A percentile compares a stretch with the other conserved stretches of the same genome.
These are phyloP conservation scores for Penaeus chinensis DNA, from an alignment of 1,140 invertebrate genomes.

Conservation along the genomic window DNA sequence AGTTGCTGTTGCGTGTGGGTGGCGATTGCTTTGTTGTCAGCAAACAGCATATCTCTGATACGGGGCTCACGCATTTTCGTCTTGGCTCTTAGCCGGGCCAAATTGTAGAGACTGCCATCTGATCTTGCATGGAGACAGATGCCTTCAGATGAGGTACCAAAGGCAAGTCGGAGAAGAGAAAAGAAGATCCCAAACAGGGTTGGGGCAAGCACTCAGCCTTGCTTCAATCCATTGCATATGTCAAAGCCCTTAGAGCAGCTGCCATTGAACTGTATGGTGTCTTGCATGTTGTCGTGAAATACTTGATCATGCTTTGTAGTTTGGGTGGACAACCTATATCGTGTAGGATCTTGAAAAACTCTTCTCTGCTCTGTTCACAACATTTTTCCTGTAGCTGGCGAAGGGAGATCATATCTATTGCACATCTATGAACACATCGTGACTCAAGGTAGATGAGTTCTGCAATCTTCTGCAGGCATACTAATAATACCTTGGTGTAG, in stretches of 20 bases:
- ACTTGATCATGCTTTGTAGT: background rate
- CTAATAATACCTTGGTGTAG: background rate
- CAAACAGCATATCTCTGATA: conserved; percentile 5
- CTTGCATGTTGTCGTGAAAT: background rate
- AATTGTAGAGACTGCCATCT: background rate
- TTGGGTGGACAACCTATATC: background rate
- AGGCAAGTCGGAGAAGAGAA: background rate
- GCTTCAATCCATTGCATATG: background rate
- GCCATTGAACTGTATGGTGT: background rate
- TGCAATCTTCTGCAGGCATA: background rate
- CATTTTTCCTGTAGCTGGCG: background rate
- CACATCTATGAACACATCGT: background rate
- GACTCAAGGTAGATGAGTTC: background rate
- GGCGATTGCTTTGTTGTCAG: background rate
- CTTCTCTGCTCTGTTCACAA: background rate
- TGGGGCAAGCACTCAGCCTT: background rate
- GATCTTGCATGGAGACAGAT: too few species aligned
- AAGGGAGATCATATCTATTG: conserved; percentile 1
- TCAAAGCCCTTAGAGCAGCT: background rate
- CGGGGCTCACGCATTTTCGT: background rate
- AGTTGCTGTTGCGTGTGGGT: background rate
- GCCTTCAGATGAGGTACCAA: background rate
- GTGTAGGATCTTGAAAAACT: background rate
- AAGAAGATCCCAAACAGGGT: background rate
- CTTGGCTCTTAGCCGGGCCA: background rate